phyloP scores from a whole-genome alignment of 2,888 invertebrate genomes.

The Neoitamus cyanurus region DNA sequence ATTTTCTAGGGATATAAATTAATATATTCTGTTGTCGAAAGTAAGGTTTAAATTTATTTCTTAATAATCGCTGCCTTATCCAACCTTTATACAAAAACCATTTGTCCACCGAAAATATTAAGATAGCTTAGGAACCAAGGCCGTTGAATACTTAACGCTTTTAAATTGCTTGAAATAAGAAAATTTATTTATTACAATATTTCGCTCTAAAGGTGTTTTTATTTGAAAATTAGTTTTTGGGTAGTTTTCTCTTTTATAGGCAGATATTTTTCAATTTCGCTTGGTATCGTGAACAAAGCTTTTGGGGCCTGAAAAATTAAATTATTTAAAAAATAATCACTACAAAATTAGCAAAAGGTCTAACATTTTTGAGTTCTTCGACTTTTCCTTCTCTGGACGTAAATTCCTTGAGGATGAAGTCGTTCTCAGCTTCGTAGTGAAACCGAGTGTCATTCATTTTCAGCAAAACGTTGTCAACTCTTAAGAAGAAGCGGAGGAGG shows the following conservation, averaged over 20 bases:
- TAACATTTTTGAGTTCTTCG: constrained; percentile 73
- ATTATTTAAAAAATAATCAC: not conserved
- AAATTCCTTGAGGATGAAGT: constrained; percentile 85
- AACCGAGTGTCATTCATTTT: constrained; percentile 89
- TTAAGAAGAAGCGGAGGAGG: constrained; percentile 87
- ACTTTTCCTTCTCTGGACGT: constrained; percentile 82
- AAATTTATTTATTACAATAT: not conserved
- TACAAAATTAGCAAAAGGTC: constrained; percentile 49
- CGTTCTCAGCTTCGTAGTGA: constrained; percentile 80
- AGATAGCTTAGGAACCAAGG: not conserved
- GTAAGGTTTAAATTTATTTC: not conserved
- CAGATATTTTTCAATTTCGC: constrained; percentile 75
- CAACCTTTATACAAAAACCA: not conserved
- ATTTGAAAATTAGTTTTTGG: constrained; percentile 65
- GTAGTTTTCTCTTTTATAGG: constrained; percentile 68
- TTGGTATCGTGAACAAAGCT: constrained; percentile 74
- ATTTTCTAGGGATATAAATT: too few relatives aligned
- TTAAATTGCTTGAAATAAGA: not conserved
- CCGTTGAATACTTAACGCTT: not conserved
- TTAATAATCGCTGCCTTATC: not conserved
- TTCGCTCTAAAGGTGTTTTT: constrained; percentile 21
- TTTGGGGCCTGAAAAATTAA: constrained; percentile 68
- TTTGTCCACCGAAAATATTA: not conserved
- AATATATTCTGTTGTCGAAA: not conserved
- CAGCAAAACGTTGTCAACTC: constrained; percentile 93